Evolutionary conservation across 2,888 invertebrate genomes (phyloP).

Genomic region (Eudasyphora cyanicolor): DNA sequence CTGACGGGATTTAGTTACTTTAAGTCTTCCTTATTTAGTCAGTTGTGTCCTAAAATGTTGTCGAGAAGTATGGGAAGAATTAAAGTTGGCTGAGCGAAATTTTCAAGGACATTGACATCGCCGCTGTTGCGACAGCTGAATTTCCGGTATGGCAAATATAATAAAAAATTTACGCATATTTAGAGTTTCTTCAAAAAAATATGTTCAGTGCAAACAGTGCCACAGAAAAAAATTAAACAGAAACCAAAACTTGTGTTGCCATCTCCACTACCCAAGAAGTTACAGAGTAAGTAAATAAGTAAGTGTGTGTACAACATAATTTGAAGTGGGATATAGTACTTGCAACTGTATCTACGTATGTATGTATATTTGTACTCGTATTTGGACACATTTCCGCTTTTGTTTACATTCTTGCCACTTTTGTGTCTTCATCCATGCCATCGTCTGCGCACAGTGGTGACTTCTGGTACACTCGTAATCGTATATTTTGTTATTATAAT

Average conservation of each 20-base stretch:
- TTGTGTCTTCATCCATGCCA: conserved; percentile 34
- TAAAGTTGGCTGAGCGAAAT: too few relatives aligned
- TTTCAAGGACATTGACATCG: too few relatives aligned
- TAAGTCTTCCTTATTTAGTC: too few relatives aligned
- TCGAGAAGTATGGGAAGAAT: too few relatives aligned
- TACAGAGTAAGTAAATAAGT: too few relatives aligned
- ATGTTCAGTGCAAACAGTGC: not conserved
- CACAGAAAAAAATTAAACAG: too few relatives aligned
- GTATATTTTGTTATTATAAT: too few relatives aligned
- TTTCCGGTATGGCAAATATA: conserved; percentile 13
- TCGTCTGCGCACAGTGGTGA: not conserved
- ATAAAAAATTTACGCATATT: conserved; percentile 2
- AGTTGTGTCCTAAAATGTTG: too few relatives aligned
- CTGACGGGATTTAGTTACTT: too few relatives aligned
- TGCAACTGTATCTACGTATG: not conserved
- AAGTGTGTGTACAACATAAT: not conserved
- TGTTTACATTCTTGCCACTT: conserved; percentile 20
- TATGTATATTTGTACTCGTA: not conserved
- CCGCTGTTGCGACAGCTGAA: too few relatives aligned
- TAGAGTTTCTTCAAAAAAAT: not conserved
- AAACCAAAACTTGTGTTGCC: not conserved
- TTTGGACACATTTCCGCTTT: conserved; percentile 5
- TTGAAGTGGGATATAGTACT: not conserved
- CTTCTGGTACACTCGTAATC: not conserved
- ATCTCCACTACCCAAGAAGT: not conserved